Base-by-base conservation (phyloP, 2,797 vertebrate species). In the Cryptoblepharus egeriae region DNA sequence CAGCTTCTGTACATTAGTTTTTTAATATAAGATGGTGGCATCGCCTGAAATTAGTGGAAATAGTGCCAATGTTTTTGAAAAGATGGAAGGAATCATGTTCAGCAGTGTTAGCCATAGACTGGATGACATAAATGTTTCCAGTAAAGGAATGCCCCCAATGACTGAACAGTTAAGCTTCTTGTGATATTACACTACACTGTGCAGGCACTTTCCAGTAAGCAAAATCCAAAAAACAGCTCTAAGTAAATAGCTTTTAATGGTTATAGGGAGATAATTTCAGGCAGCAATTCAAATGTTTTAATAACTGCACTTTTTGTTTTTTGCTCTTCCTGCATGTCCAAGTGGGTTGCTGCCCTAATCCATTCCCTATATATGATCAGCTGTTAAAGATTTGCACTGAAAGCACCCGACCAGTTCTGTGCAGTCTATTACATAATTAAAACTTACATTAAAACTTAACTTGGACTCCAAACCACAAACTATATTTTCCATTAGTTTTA, bases 311-410 rank as follows among this genome's bases (percentile, higher is more conserved):
- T 45, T 22, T 32, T 16, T 58, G 5, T 20, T 8, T 16, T 8
- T 7, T 1, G 26, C 49, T 75, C 57, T 58, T 63, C 78, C 76
- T 74, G 49, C 32, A 26, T 42, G 28, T 67, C 58, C 37, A 64
- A 90, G 87, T 69, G 85, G 85, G 45, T 65, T 71, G 87, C 70
- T 63, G 77, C 84, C 88, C 65, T 39, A 61, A 77, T 42, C 18
- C 55, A 35, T 30, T 74, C 61, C 61, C 18, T 30, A 57, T 84
- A 86, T 85, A 65, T 71, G 79, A 88, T 83, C 73, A 88, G 79
- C 65, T 86, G 90, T 81, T 90, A 83, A 88, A 83, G 61, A 86
- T 91, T 85, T 85, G 81, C 86, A 90, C 64, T 16, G 65, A 86
- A 70, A 86, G 89, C n/a, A 9, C 5, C 42, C 24, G 30, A 35